phyloP scores from a whole-genome alignment of 2,888 invertebrate species.

The Clostera curtula region DNA sequence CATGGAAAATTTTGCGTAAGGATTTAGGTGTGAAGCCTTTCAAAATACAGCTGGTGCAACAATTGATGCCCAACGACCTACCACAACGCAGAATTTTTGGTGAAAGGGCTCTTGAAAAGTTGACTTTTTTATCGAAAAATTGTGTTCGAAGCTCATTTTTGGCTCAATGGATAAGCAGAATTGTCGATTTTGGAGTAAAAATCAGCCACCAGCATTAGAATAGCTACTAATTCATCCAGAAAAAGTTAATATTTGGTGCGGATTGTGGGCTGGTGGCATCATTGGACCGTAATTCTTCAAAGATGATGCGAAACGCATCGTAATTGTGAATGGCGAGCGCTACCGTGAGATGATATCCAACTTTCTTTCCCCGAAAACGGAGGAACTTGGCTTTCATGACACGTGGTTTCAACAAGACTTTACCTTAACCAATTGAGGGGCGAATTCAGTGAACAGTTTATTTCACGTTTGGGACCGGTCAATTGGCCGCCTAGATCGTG shows the following conservation, averaged over 20 bases:
- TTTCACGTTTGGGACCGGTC: slow-evolving; percentile 4
- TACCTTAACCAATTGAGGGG: slow-evolving; percentile 5
- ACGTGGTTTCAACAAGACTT: slow-evolving; percentile 16
- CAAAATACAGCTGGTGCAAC: slow-evolving; percentile 5
- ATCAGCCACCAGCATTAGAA: slow-evolving; percentile 7
- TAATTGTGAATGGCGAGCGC: slow-evolving; percentile 9
- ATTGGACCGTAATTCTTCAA: slow-evolving; percentile 3
- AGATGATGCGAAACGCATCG: slow-evolving; percentile 4
- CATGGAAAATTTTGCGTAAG: slow-evolving; percentile 5
- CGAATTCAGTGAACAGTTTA: slow-evolving; percentile 2
- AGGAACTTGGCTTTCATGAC: slow-evolving; percentile 7
- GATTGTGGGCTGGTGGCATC: slow-evolving; percentile 2
- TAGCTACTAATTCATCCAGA: slow-evolving; percentile 8
- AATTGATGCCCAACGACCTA: slow-evolving; percentile 8
- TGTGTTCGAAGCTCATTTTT: slow-evolving; percentile 6
- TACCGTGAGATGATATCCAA: slow-evolving; percentile 8
- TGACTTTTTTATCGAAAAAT: slow-evolving; percentile 9
- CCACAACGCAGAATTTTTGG: slow-evolving; percentile 4
- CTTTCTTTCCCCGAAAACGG: slow-evolving; percentile 11
- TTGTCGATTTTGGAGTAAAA: slow-evolving; percentile 5
- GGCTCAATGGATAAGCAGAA: slow-evolving; percentile 9
- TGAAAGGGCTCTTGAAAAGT: slow-evolving; percentile 9
- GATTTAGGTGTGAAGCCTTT: slow-evolving; percentile 2
- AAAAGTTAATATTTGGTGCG: slow-evolving; percentile 7
- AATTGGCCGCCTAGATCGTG: slow-evolving; percentile 11